Evolutionary conservation across 2,113 vertebrate species (phyloP).

Genomic region (Prinia subflava): DNA sequence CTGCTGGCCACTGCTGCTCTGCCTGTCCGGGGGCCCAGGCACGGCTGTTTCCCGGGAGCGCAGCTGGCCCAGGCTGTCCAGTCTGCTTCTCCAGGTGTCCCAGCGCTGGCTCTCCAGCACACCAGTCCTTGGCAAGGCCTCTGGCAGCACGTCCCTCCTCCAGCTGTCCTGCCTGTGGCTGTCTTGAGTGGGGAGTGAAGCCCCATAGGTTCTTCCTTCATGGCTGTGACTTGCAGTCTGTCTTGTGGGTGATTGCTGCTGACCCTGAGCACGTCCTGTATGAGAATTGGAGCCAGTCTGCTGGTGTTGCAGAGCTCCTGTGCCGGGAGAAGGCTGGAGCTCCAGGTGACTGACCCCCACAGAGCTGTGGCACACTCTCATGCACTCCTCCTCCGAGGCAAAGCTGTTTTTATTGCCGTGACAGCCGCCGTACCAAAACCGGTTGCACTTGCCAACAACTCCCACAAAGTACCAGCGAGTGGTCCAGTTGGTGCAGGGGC

Average conservation of each 20-base stretch:
- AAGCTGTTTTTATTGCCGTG: constrained; percentile 94
- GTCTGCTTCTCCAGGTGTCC: neutral
- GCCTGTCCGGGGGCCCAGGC: neutral
- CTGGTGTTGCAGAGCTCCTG: neutral
- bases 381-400: constrained; percentile 80
- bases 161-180: neutral
- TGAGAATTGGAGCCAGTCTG: neutral
- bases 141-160: neutral
- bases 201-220: neutral
- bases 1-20: neutral
- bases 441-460: constrained; percentile 79
- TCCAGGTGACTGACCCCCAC: neutral
- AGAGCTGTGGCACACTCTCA: constrained; percentile 69
- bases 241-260: neutral
- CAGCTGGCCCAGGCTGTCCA: neutral
- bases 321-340: neutral
- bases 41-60: neutral
- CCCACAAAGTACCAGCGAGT: constrained; percentile 85
- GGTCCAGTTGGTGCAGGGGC: constrained; percentile 84
- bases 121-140: neutral
- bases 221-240: neutral
- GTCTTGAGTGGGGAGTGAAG: neutral
- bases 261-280: neutral
- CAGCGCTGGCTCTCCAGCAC: neutral
- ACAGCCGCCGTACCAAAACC: constrained; percentile 96